Evolutionary conservation across 2,113 vertebrate genomes (phyloP).

Genomic region (Mesembrinibis cayennensis): DNA sequence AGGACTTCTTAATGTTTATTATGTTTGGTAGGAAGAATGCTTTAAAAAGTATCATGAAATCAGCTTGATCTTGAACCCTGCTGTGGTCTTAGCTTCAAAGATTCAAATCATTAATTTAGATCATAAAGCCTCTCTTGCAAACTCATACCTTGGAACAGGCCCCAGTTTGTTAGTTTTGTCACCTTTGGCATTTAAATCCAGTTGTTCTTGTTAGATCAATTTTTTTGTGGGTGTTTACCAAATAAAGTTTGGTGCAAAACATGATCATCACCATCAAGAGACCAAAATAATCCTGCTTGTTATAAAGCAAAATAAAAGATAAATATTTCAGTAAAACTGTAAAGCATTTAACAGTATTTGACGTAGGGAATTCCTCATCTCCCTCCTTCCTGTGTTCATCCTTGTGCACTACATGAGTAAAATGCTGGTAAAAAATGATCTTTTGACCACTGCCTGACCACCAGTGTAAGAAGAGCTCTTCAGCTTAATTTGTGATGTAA

Average conservation of each 20-base stretch:
- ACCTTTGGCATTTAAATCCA: not conserved
- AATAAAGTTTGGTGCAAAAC: not conserved
- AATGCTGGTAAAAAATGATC: not conserved
- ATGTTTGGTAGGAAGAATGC: not conserved
- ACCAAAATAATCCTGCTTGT: not conserved
- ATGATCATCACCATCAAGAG: not conserved
- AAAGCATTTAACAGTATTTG: not conserved
- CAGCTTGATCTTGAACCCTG: not conserved
- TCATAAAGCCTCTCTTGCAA: not conserved
- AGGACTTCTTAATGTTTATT: not conserved
- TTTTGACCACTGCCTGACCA: not conserved
- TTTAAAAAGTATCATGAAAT: not conserved
- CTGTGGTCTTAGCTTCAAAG: not conserved
- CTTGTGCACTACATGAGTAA: not conserved
- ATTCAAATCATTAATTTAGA: not conserved
- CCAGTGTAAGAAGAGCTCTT: not conserved
- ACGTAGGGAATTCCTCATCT: not conserved
- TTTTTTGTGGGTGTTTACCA: not conserved
- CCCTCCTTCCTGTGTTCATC: not conserved
- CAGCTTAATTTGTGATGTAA: not conserved
- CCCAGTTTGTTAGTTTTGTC: not conserved
- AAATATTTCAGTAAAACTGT: not conserved
- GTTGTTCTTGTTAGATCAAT: not conserved
- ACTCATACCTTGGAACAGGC: not conserved
- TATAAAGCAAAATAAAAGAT: not conserved